Base-by-base conservation (phyloP, 2,797 vertebrate genomes). In the Carcharodon carcharias region DNA sequence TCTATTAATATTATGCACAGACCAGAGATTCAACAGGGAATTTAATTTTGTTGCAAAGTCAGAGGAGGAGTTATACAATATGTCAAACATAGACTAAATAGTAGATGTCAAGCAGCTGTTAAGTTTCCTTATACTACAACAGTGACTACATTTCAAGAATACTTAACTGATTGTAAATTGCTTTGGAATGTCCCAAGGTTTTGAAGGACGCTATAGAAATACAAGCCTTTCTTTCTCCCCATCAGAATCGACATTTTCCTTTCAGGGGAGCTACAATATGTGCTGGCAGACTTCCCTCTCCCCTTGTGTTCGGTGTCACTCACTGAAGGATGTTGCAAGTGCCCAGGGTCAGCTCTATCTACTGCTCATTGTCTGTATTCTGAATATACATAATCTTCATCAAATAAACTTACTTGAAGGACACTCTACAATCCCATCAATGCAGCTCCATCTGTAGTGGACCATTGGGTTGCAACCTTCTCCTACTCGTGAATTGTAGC, bases 401-500 rank as follows among this genome's bases (percentile, higher is more conserved):
- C 54, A 31, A 6, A 35, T 89, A 3, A 31, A 58, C 87, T 89
- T 89, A 89, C 87, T 58, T 58, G 87, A 58, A 14, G 31, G 54
- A 6, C 87, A 89, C 11, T 58, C 3, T 12, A 89, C 54, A 1
- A 56, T 58, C 54, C 87, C 87, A 35, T 56, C 87, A 58, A 89
- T 35, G 31, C 87, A 89, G 87, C 54, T 89, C 87, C 87, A 89
- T 16, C 54, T 89, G 87, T 89, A 58, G 54, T 89, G 87, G 87
- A 58, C 1, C 87, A 58, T 56, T 31, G 54, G 50, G 0, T 89
- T 56, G 87, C 50, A 58, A 35, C 87, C 87, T 56, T 89, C 87
- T 31, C 87, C 87, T 0, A 56, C 50, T 4, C 54, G 50, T 0
- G 26, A 31, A 54, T 56, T 89, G 45, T 89, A 89, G 28, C 87